These are phyloP conservation scores for Notodonta ziczac DNA, from an alignment of 2,888 invertebrate genomes.

Conservation along the genomic window DNA sequence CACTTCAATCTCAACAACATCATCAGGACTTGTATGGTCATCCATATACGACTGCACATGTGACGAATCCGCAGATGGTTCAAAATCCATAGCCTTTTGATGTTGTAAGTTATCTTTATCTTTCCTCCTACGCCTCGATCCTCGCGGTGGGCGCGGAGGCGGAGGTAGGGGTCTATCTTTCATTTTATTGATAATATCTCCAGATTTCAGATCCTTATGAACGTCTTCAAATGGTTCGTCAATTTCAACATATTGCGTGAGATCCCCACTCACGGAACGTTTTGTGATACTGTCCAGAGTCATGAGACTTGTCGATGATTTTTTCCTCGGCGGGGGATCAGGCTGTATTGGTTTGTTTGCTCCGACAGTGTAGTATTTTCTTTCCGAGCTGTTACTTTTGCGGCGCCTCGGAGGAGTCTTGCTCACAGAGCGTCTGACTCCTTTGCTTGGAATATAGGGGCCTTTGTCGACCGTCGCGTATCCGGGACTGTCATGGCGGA, in stretches of 20 bases:
- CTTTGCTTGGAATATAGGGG: conserved; percentile 86
- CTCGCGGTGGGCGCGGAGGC: conserved; percentile 93
- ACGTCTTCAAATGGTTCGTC: conserved; percentile 84
- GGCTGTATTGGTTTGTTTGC: conserved; percentile 78
- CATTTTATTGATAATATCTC: conserved; percentile 92
- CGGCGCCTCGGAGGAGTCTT: conserved; percentile 79
- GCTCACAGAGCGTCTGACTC: conserved; percentile 81
- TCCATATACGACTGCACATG: conserved; percentile 36
- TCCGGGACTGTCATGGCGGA: conserved; percentile 84
- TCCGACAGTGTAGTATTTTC: conserved; percentile 88
- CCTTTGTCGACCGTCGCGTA: conserved; percentile 92
- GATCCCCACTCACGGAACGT: conserved; percentile 69
- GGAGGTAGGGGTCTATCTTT: conserved; percentile 93
- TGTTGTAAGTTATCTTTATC: conserved; percentile 51
- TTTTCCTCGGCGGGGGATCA: conserved; percentile 86
- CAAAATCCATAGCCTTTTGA: conserved; percentile 30
- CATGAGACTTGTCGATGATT: conserved; percentile 82
- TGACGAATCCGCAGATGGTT: conserved; percentile 33
- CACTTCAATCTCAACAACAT: conserved; percentile 87
- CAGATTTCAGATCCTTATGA: conserved; percentile 88
- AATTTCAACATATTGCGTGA: conserved; percentile 86
- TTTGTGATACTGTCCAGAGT: conserved; percentile 81
- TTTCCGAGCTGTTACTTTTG: conserved; percentile 80
- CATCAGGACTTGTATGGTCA: conserved; percentile 53
- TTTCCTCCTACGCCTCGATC: conserved; percentile 73